These are phyloP conservation scores for Drosophila carrolli DNA, from an alignment of 1,140 invertebrate species.

Conservation along the genomic window DNA sequence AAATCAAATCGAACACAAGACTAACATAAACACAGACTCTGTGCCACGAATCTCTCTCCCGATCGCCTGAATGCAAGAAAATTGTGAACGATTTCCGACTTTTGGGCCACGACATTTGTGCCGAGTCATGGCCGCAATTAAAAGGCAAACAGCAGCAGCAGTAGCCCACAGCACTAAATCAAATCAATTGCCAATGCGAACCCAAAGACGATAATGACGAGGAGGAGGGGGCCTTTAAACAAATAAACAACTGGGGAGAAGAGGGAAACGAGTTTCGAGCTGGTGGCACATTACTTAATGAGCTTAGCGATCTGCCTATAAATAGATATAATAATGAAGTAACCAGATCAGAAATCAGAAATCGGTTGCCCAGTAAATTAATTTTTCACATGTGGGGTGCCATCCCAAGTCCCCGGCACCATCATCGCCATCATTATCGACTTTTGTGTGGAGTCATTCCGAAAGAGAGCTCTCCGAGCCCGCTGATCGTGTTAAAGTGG, in stretches of 20 bases:
- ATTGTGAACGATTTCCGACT: conserved; percentile 77
- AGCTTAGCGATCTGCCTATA: conserved; percentile 70
- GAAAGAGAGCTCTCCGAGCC: conserved; percentile 32
- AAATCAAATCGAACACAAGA: conserved; percentile 76
- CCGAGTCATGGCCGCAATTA: conserved; percentile 73
- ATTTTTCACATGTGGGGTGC: conserved; percentile 70
- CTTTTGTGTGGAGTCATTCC: conserved; percentile 72
- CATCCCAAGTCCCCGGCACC: conserved; percentile 4
- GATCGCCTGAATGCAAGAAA: conserved; percentile 63
- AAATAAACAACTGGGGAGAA: conserved; percentile 70
- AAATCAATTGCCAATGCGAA: conserved; percentile 82
- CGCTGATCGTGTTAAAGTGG: conserved; percentile 79
- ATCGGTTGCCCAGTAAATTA: conserved; percentile 69
- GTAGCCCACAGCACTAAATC: conserved; percentile 77
- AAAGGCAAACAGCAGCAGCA: conserved; percentile 74
- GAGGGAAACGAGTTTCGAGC: conserved; percentile 49
- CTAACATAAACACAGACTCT: conserved; percentile 49
- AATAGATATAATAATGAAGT: conserved; percentile 83
- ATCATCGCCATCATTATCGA: conserved; percentile 43
- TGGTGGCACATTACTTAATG: conserved; percentile 74
- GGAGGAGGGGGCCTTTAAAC: conserved; percentile 56
- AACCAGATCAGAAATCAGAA: conserved; percentile 70
- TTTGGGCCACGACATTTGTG: conserved; percentile 32
- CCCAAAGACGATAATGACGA: conserved; percentile 55
- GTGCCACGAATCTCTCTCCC: conserved; percentile 18